Conservation (phyloP, 2,113 vertebrate genomes). For the Bagarius yarrelli region DNA sequence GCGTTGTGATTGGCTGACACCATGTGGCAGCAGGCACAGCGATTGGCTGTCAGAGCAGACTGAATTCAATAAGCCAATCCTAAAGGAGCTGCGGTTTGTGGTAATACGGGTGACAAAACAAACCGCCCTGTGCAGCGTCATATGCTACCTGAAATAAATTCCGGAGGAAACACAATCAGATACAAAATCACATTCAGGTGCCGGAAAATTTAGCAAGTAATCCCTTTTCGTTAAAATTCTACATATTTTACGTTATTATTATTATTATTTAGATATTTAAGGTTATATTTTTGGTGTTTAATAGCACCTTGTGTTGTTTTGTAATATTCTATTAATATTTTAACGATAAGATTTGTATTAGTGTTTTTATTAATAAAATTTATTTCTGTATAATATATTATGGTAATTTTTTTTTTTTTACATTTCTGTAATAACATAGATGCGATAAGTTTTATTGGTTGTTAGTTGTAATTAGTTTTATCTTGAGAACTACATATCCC, state of each 20-base stretch:
- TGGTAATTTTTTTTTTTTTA: background rate
- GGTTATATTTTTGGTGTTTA: too few relatives aligned
- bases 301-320: too few relatives aligned
- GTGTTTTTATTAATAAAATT: too few relatives aligned
- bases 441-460: background rate
- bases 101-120: background rate
- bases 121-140: too few relatives aligned
- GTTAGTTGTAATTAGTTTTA: background rate
- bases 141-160: background rate
- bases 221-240: background rate
- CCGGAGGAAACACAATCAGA: background rate
- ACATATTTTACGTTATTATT: background rate
- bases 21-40: fast-evolving
- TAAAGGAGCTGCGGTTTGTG: background rate
- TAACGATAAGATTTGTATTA: too few relatives aligned
- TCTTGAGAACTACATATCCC: background rate
- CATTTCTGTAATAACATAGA: too few relatives aligned
- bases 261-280: too few relatives aligned
- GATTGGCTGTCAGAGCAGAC: background rate
- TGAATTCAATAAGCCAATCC: background rate
- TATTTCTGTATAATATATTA: too few relatives aligned
- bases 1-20: background rate
- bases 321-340: too few relatives aligned
- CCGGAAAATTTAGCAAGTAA: background rate
- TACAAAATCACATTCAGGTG: background rate